phyloP scores from a whole-genome alignment of 2,888 invertebrate genomes.

The Chymomyza caudatula region DNA sequence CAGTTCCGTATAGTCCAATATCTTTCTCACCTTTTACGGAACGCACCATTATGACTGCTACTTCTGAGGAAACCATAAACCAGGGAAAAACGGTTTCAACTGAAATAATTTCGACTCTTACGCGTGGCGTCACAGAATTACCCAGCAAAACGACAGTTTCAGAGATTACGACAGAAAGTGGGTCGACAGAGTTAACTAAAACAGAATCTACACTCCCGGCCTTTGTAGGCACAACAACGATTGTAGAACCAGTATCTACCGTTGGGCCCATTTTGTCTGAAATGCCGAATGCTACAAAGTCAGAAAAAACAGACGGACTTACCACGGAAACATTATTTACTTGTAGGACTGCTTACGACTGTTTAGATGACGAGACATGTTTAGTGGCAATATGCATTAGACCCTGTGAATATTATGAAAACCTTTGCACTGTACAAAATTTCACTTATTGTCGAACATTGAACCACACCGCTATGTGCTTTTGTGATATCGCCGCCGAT shows the following conservation, averaged over 20 bases:
- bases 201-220: not conserved
- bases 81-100: too few relatives aligned
- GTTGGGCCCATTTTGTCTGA: not conserved
- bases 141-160: too few relatives aligned
- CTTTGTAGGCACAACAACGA: not conserved
- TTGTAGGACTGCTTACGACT: conserved; percentile 76
- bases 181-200: not conserved
- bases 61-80: too few relatives aligned
- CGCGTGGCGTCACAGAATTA: too few relatives aligned
- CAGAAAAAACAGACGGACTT: conserved; percentile 3
- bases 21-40: too few relatives aligned
- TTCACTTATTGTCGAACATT: conserved; percentile 79
- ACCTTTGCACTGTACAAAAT: conserved; percentile 72
- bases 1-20: too few relatives aligned
- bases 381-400: conserved; percentile 79
- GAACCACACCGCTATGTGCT: conserved; percentile 81
- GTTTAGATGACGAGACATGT: conserved; percentile 79
- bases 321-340: conserved; percentile 29
- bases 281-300: conserved; percentile 26
- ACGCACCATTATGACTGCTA: too few relatives aligned
- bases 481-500: conserved; percentile 79
- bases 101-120: too few relatives aligned
- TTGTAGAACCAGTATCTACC: not conserved
- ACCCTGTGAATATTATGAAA: conserved; percentile 79
- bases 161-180: too few relatives aligned